These are phyloP conservation scores for Drosophila sordidula DNA, from an alignment of 2,888 invertebrate species.

Conservation along the genomic window DNA sequence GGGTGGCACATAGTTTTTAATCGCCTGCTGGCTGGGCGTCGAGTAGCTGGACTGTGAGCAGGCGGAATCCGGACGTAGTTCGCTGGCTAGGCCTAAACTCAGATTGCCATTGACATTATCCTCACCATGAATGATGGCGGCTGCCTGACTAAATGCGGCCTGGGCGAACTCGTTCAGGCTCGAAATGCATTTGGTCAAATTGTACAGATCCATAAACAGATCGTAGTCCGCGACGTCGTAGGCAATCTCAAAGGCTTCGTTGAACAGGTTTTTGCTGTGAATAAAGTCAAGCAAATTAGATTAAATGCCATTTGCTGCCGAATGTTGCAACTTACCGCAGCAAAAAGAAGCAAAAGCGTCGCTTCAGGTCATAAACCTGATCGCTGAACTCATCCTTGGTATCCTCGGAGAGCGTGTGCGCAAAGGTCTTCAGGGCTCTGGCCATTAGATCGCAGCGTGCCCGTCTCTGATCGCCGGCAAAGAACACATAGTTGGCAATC, in stretches of 20 bases:
- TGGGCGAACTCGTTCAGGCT: constrained; percentile 87
- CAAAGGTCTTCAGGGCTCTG: constrained; percentile 92
- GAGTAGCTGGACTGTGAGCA: constrained; percentile 90
- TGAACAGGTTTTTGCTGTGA: constrained; percentile 89
- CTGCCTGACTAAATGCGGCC: constrained; percentile 90
- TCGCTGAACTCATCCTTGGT: constrained; percentile 91
- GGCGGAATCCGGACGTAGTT: constrained; percentile 87
- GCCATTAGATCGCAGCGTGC: constrained; percentile 87
- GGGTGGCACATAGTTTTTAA: constrained; percentile 84
- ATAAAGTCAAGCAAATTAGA: not conserved
- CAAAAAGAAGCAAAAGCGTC: constrained; percentile 94
- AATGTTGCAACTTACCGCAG: constrained; percentile 87
- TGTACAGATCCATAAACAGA: constrained; percentile 93
- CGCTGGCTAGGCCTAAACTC: constrained; percentile 57
- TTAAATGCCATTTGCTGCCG: not conserved
- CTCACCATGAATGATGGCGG: constrained; percentile 82
- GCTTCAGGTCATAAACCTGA: constrained; percentile 92
- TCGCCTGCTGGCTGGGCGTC: constrained; percentile 55
- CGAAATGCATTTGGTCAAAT: constrained; percentile 88
- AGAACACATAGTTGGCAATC: constrained; percentile 88
- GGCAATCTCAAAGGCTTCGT: constrained; percentile 93
- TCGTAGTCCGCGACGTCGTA: constrained; percentile 95
- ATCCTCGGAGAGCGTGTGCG: constrained; percentile 88
- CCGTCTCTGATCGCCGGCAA: constrained; percentile 80
- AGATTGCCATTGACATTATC: constrained; percentile 65